Conservation (phyloP, 2,888 invertebrate species). For the Troilus luridus region DNA sequence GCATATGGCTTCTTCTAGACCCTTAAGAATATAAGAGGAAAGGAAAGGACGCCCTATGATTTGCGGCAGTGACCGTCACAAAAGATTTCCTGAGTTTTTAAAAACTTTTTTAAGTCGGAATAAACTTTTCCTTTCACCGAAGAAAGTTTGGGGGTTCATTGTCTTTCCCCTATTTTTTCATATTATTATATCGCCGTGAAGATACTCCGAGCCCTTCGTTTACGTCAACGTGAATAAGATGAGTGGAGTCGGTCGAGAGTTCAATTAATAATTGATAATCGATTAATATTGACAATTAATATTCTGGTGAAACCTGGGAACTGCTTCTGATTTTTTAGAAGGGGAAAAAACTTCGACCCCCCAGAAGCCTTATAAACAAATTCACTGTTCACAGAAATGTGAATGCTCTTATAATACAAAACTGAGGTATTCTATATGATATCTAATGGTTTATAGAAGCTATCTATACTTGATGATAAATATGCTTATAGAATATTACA, state of each 20-base stretch:
- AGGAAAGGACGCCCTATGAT: slow-evolving; percentile 1
- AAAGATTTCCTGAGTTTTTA: slow-evolving; percentile 37
- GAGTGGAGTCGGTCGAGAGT: neutral
- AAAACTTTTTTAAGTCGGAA: slow-evolving; percentile 40
- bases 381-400: no score
- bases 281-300: neutral
- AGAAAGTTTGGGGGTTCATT: slow-evolving; percentile 29
- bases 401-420: no score
- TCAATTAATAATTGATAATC: neutral
- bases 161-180: slow-evolving; percentile 41
- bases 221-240: neutral
- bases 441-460: no score
- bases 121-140: slow-evolving; percentile 38
- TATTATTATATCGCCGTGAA: slow-evolving; percentile 2
- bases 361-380: no score
- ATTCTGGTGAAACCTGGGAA: neutral
- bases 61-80: slow-evolving; percentile 29
- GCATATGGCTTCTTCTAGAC: neutral
- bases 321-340: no score
- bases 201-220: neutral
- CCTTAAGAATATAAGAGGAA: neutral
- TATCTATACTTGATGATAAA: no score
- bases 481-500: no score
- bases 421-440: no score
- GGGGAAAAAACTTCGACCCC: no score